phyloP scores from a whole-genome alignment of 1,140 invertebrate species.

The Leptonema lineaticorne region DNA sequence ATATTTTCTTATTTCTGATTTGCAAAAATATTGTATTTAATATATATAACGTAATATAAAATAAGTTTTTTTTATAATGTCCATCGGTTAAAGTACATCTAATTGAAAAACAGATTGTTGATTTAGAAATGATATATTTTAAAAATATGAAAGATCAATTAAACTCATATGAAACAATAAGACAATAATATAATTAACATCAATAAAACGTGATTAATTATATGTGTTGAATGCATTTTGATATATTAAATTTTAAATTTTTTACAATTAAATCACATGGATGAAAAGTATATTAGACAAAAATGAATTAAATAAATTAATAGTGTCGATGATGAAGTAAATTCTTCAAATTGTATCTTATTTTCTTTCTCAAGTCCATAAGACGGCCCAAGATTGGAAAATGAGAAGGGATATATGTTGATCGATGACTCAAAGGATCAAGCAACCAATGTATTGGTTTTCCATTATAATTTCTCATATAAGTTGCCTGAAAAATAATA shows the following conservation, averaged over 20 bases:
- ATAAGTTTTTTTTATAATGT: too few species aligned
- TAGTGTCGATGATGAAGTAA: not conserved
- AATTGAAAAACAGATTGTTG: too few species aligned
- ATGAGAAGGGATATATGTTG: not conserved
- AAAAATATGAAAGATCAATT: too few species aligned
- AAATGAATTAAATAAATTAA: not conserved
- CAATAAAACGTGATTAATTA: not conserved
- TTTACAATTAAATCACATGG: not conserved
- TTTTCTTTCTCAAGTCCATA: conserved; percentile 14
- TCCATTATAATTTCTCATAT: not conserved
- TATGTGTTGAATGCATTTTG: not conserved
- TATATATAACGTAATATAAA: too few species aligned
- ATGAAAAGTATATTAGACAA: not conserved
- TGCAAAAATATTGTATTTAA: not conserved
- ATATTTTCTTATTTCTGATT: not conserved
- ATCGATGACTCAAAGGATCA: not conserved
- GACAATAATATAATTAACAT: not conserved
- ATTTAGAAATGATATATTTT: too few species aligned
- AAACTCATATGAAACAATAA: too few species aligned
- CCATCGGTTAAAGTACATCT: too few species aligned
- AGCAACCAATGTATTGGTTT: not conserved
- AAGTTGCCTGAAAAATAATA: not conserved
- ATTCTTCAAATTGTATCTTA: not conserved
- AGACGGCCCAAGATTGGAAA: conserved; percentile 22
- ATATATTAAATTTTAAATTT: not conserved